A percentile compares a stretch with the other conserved stretches of the same genome.
Evolutionary conservation across 2,888 invertebrate genomes (phyloP).

Genomic region (Troilus luridus): DNA sequence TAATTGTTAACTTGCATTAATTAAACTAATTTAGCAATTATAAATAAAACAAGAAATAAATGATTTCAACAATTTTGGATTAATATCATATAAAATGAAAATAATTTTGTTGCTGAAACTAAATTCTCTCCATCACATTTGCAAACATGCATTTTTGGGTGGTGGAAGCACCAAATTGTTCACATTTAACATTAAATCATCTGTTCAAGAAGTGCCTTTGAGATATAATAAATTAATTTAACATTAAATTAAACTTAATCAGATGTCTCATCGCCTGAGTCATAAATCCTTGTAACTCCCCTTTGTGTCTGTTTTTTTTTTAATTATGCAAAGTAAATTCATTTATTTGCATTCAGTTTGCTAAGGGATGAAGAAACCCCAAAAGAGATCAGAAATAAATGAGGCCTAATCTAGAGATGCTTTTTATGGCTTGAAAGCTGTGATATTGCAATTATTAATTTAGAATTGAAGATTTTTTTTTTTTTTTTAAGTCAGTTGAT

Average conservation of each 20-base stretch:
- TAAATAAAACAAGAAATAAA: slow-evolving; percentile 37
- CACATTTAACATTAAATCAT: slow-evolving; percentile 10
- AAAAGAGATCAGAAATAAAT: too few species aligned
- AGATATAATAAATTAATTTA: background rate
- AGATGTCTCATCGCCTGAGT: background rate
- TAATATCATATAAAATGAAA: background rate
- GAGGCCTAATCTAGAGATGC: too few species aligned
- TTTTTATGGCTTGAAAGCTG: too few species aligned
- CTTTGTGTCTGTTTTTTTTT: background rate
- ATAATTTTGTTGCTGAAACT: background rate
- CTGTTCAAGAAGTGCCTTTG: slow-evolving; percentile 44
- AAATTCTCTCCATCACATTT: slow-evolving; percentile 1
- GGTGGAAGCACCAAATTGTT: slow-evolving; percentile 45
- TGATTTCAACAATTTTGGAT: background rate
- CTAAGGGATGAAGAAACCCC: too few species aligned
- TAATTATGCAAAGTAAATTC: background rate
- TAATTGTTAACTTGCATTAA: background rate
- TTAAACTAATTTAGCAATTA: background rate
- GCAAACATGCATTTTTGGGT: slow-evolving; percentile 45
- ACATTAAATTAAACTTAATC: background rate
- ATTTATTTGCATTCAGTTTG: too few species aligned
- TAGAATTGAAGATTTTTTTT: too few species aligned
- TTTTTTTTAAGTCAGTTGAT: too few species aligned
- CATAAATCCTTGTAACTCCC: too few species aligned
- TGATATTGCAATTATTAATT: too few species aligned